These are phyloP conservation scores for Carposina sasakii DNA, from an alignment of 1,140 invertebrate genomes.

Conservation along the genomic window DNA sequence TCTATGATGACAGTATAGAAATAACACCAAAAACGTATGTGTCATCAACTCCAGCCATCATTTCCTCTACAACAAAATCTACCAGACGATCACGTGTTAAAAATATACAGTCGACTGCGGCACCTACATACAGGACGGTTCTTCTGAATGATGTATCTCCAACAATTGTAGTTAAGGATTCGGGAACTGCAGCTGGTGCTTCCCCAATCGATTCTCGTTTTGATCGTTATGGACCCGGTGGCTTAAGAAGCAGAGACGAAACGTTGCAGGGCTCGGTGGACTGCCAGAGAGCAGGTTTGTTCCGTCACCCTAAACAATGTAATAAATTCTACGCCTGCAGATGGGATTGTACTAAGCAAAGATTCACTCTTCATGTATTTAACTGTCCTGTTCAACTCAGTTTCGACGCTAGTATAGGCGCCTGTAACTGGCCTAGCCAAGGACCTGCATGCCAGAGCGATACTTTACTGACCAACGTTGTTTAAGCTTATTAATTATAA, in stretches of 20 bases:
- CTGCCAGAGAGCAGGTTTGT: conserved; percentile 85
- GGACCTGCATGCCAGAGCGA: conserved; percentile 84
- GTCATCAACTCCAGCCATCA: conserved; percentile 32
- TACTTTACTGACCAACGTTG: conserved; percentile 76
- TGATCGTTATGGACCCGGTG: conserved; percentile 73
- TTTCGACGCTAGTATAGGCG: conserved; percentile 82
- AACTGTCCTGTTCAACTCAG: conserved; percentile 87
- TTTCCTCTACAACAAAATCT: conserved; percentile 49
- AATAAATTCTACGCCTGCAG: conserved; percentile 90
- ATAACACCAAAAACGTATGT: conserved; percentile 33
- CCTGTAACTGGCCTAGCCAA: conserved; percentile 88
- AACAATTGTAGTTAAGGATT: conserved; percentile 59
- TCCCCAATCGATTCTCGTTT: conserved; percentile 39
- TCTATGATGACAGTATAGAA: conserved; percentile 46
- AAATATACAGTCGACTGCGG: too few relatives aligned
- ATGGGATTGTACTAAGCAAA: conserved; percentile 86
- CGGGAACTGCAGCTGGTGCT: conserved; percentile 35
- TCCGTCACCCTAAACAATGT: conserved; percentile 86
- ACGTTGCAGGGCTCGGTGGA: conserved; percentile 76
- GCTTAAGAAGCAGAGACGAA: conserved; percentile 72
- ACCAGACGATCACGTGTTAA: too few relatives aligned
- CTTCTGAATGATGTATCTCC: conserved; percentile 60
- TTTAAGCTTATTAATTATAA: conserved; percentile 37
- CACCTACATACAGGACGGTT: conserved; percentile 44
- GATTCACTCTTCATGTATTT: conserved; percentile 84